Percentiles rank a stretch among this genome's conserved stretches.
phyloP scores from a whole-genome alignment of 1,140 invertebrate genomes.

The Bombyx mori region DNA sequence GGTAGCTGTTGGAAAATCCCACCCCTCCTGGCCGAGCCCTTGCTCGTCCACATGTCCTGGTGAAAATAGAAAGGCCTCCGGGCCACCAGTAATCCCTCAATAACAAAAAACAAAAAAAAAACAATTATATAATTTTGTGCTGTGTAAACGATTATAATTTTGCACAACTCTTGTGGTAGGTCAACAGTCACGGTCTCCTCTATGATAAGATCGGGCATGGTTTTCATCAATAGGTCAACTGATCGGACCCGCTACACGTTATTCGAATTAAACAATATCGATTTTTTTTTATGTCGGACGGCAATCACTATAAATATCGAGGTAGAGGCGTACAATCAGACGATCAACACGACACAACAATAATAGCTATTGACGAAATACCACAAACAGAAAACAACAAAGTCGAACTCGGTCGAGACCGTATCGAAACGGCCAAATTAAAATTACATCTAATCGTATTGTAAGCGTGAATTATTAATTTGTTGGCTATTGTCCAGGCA shows the following conservation, averaged over 20 bases:
- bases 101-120: too few relatives aligned
- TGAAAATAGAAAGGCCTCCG: too few relatives aligned
- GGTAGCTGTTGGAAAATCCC: too few relatives aligned
- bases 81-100: too few relatives aligned
- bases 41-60: too few relatives aligned
- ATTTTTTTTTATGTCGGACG: slow-evolving; percentile 25
- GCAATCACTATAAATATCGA: slow-evolving; percentile 6
- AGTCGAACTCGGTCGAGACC: slow-evolving; percentile 28
- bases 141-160: too few relatives aligned
- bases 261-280: slow-evolving; percentile 37
- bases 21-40: too few relatives aligned
- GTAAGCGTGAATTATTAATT: slow-evolving; percentile 65
- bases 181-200: slow-evolving; percentile 18
- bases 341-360: slow-evolving; percentile 42
- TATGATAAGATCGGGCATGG: slow-evolving; percentile 21
- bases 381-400: slow-evolving; percentile 32
- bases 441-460: slow-evolving; percentile 53
- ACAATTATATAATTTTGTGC: too few relatives aligned
- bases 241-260: slow-evolving; percentile 25
- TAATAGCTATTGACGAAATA: slow-evolving; percentile 37
- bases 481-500: slow-evolving; percentile 45
- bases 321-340: slow-evolving; percentile 16
- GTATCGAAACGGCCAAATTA: slow-evolving; percentile 58
- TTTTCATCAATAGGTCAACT: slow-evolving; percentile 10
- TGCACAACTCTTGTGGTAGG: not conserved